Conservation (phyloP, 1,140 invertebrate species). For the Microplitis mediator region DNA sequence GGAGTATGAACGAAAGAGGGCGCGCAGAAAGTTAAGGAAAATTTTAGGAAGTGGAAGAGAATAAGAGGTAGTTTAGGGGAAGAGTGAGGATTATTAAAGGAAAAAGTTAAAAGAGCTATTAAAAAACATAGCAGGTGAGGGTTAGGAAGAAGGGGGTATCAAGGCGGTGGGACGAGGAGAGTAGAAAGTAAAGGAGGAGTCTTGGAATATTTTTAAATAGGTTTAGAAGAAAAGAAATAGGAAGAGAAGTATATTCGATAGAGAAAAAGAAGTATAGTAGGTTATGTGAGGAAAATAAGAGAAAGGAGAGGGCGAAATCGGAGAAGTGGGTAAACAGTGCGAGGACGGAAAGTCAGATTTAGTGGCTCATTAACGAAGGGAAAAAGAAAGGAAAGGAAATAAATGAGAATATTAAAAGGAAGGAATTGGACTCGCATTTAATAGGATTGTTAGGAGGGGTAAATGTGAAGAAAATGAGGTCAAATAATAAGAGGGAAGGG, state of each 20-base stretch:
- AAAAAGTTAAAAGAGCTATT: not conserved
- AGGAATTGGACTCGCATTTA: not conserved
- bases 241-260: not conserved
- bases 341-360: not conserved
- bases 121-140: not conserved
- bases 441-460: not conserved
- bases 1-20: not conserved
- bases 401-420: not conserved
- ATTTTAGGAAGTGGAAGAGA: not conserved
- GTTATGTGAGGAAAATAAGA: not conserved
- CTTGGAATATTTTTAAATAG: not conserved
- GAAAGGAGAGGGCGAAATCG: too few species aligned
- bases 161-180: constrained; percentile 3
- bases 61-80: not conserved
- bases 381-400: not conserved
- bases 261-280: not conserved
- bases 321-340: too few species aligned
- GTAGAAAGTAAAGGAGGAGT: not conserved
- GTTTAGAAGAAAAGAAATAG: not conserved
- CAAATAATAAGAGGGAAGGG: not conserved
- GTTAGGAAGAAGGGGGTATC: not conserved
- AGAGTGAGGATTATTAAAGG: not conserved
- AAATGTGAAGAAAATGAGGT: not conserved
- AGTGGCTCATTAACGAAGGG: not conserved
- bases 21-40: not conserved